Conservation (phyloP, 2,888 invertebrate species). For the Pasiphila rectangulata region DNA sequence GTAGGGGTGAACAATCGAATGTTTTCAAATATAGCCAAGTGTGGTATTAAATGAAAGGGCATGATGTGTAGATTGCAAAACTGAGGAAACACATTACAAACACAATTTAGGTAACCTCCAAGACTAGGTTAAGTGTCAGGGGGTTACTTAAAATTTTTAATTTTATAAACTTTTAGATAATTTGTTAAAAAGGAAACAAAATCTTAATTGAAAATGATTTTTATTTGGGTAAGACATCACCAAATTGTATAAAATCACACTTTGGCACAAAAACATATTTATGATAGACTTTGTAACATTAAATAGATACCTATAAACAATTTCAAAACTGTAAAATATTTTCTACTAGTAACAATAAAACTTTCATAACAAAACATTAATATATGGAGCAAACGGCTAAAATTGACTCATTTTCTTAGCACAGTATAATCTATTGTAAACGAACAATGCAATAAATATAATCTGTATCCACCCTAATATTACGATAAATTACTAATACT, state of each 20-base stretch:
- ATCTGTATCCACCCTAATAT: conserved; percentile 13
- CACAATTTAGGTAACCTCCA: too few species aligned
- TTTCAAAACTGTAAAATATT: conserved; percentile 49
- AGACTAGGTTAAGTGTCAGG: background rate
- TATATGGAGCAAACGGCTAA: conserved; percentile 40
- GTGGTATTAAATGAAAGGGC: too few species aligned
- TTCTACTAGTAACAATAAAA: conserved; percentile 41
- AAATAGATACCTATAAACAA: conserved; percentile 47
- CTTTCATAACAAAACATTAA: conserved; percentile 35
- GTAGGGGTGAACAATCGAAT: too few species aligned
- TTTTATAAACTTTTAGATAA: too few species aligned
- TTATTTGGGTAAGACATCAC: conserved; percentile 48
- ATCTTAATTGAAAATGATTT: conserved; percentile 45
- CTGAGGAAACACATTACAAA: too few species aligned
- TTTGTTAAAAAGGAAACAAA: too few species aligned
- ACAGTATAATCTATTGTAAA: conserved; percentile 38
- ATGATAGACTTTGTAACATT: conserved; percentile 39
- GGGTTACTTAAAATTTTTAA: too few species aligned
- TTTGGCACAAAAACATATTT: conserved; percentile 61
- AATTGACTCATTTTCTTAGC: conserved; percentile 60
- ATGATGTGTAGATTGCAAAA: too few species aligned
- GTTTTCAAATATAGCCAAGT: too few species aligned
- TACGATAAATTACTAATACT: conserved; percentile 25
- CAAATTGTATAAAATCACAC: conserved; percentile 60
- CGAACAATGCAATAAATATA: conserved; percentile 15